These are phyloP conservation scores for Ericerus pela DNA, from an alignment of 1,140 invertebrate genomes.

Conservation along the genomic window DNA sequence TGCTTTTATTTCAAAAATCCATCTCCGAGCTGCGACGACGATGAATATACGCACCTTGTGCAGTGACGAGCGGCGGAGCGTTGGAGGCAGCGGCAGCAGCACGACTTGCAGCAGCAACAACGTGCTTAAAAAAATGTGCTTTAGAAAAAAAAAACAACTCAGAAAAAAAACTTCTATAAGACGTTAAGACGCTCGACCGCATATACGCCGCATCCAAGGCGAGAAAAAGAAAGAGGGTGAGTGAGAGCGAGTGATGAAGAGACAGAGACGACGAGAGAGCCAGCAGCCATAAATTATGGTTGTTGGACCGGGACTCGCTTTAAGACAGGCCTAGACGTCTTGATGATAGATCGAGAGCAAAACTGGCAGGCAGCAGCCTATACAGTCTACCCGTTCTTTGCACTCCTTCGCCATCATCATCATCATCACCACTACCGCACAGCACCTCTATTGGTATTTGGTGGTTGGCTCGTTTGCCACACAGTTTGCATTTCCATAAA, in stretches of 20 bases:
- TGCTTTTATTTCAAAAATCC: slow-evolving; percentile 12
- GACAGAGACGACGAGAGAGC: no score
- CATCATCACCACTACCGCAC: no score
- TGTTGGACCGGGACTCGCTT: slow-evolving; percentile 8
- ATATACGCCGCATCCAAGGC: not conserved
- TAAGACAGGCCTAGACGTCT: slow-evolving; percentile 11
- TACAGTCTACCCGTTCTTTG: not conserved
- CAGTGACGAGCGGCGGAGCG: not conserved
- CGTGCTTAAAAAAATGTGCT: no score
- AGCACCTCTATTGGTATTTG: no score
- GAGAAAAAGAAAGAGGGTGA: no score
- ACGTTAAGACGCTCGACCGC: slow-evolving; percentile 10
- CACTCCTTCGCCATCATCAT: no score
- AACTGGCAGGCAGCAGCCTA: not conserved
- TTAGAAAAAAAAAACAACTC: no score
- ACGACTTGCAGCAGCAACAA: no score
- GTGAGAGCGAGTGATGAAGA: no score
- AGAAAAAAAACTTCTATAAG: not conserved
- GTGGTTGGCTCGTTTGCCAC: no score
- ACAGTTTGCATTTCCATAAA: slow-evolving; percentile 9
- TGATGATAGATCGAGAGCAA: slow-evolving; percentile 12
- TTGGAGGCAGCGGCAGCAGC: no score
- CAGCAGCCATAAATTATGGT: slow-evolving; percentile 12
- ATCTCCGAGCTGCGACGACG: not conserved
- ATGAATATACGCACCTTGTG: not conserved